Percentiles rank a stretch among this genome's conserved stretches.
Conservation (phyloP, 1,140 invertebrate species). For the Aphaenogaster ashmeadi region DNA sequence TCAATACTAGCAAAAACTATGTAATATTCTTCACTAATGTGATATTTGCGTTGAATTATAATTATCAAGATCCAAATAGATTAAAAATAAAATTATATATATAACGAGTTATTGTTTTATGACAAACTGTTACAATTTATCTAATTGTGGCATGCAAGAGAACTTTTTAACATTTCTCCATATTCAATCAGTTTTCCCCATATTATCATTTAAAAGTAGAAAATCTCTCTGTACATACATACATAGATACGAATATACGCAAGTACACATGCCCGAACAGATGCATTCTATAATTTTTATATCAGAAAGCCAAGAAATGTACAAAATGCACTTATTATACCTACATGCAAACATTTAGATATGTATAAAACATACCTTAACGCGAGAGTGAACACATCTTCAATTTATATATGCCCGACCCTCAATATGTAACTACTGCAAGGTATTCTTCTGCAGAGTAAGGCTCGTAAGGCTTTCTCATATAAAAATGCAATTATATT, state of each 20-base stretch:
- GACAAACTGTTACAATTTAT: conserved; percentile 60
- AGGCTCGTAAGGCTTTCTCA: conserved; percentile 73
- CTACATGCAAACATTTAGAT: conserved; percentile 49
- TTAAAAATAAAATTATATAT: conserved; percentile 48
- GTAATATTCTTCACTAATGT: neutral
- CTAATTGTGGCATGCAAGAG: conserved; percentile 55
- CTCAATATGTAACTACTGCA: conserved; percentile 65
- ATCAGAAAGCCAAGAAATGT: conserved; percentile 75
- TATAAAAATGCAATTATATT: conserved; percentile 75
- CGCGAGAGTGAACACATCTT: conserved; percentile 33
- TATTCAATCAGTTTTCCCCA: conserved; percentile 51
- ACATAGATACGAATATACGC: conserved; percentile 70
- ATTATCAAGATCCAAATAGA: conserved; percentile 62
- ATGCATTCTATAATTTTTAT: conserved; percentile 75
- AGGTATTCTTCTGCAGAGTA: conserved; percentile 55
- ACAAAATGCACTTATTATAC: conserved; percentile 65
- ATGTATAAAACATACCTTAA: conserved; percentile 64
- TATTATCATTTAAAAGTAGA: conserved; percentile 69
- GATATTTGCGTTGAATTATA: neutral
- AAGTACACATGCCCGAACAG: conserved; percentile 20
- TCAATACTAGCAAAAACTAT: neutral
- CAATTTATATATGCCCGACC: conserved; percentile 31
- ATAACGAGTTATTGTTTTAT: conserved; percentile 48
- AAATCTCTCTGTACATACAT: conserved; percentile 73
- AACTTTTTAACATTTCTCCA: conserved; percentile 41